Base-by-base conservation (phyloP, 2,797 vertebrate genomes). In the Eospalax fontanierii region DNA sequence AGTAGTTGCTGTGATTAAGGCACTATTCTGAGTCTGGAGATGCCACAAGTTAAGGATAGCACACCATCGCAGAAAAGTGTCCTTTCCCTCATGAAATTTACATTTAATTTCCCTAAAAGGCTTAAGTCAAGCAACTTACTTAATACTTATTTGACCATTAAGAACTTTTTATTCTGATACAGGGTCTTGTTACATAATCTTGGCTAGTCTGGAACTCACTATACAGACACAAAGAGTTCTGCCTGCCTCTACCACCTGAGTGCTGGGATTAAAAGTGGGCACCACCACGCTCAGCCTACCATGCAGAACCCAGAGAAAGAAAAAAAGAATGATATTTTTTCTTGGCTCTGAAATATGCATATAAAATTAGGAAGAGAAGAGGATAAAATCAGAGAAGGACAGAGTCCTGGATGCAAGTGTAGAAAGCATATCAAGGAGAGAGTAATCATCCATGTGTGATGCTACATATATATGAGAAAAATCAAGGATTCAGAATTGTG, bases 61-160 rank as follows among this genome's bases (percentile, higher is more conserved):
- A 50, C 43, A 84, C 19, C 65, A 87, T 18, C 76, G 28, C 33
- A 89, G 74, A 91, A 38, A 90, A 89, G 83, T 82, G 35, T 68
- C 8, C 80, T 26, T 89, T 90, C 2, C 14, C 21, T 73, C 11
- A 3, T 91, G 43, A 84, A 89, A 91, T 84, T 90, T 93, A 46
- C 68, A 84, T 92, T 93, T 35, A 68, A 68, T 68, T 50, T 50
- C 43, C 30, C 73, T 90, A 87, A 65, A 90, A 57, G 61, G 71
- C n/a, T 89, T 26, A 89, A 87, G 91, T 89, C 38, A 84, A 73
- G 54, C 84, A 94, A 91, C 61, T 96, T 80, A 89, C 75, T 89
- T 86, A 86, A 65, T 90, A 84, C 33, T 90, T 92, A 57, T 22
- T 71, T 85, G 19, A 76, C 16, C 91, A 40, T 88, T 88, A 70